Conservation (phyloP, 2,113 vertebrate genomes). For the Microtus richardsoni region DNA sequence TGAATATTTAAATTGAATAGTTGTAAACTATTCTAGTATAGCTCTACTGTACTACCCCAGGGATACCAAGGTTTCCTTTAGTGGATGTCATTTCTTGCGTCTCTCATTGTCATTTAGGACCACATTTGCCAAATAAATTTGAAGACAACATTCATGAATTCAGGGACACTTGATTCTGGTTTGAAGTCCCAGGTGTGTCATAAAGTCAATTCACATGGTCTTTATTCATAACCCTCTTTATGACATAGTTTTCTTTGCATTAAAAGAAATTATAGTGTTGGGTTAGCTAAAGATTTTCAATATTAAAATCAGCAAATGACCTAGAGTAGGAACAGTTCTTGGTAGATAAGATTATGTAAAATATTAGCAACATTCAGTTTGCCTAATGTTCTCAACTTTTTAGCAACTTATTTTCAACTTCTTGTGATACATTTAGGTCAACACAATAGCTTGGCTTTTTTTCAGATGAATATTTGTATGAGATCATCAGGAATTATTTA, state of each 20-base stretch:
- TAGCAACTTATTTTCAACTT: background rate
- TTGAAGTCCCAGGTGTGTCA: background rate
- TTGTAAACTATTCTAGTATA: background rate
- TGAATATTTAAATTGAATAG: constrained; percentile 60
- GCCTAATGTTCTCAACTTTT: background rate
- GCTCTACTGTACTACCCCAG: background rate
- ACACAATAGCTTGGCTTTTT: background rate
- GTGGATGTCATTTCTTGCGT: background rate
- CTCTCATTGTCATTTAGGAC: background rate
- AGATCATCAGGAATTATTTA: background rate
- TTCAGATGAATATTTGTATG: background rate
- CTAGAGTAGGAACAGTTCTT: background rate
- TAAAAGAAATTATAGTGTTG: background rate
- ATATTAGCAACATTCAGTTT: background rate
- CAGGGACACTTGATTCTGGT: background rate
- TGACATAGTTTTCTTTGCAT: background rate
- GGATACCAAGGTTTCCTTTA: background rate
- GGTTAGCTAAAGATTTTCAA: background rate
- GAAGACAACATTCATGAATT: background rate
- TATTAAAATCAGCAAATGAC: background rate
- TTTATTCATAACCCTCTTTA: background rate
- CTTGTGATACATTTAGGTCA: background rate
- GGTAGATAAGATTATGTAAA: background rate
- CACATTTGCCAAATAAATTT: background rate
- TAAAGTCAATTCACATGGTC: background rate